Conservation (phyloP, 2,113 vertebrate species). For the Vireo altiloquus region DNA sequence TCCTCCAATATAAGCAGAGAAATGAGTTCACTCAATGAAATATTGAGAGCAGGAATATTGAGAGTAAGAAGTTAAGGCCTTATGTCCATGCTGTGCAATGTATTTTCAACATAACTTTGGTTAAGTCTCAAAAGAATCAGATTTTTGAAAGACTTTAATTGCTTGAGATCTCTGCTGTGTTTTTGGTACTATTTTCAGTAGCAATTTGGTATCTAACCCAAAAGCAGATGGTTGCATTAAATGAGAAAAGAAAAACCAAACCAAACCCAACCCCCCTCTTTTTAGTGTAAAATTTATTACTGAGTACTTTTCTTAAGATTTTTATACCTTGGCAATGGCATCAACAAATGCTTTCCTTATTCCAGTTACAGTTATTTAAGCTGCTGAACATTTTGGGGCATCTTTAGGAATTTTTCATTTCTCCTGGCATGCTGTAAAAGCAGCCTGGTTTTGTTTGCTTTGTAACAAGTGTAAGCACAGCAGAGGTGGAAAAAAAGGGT, state of each 20-base stretch:
- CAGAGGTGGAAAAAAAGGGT: neutral
- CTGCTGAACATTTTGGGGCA: neutral
- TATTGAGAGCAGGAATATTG: neutral
- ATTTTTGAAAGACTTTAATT: neutral
- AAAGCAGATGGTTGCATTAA: neutral
- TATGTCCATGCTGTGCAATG: neutral
- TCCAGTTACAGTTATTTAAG: neutral
- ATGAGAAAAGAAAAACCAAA: neutral
- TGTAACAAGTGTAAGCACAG: neutral
- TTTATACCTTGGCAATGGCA: neutral
- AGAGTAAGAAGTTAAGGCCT: neutral
- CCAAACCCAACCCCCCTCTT: accelerated
- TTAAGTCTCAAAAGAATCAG: neutral
- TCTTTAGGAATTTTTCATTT: neutral
- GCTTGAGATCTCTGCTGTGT: neutral
- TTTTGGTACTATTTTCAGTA: neutral
- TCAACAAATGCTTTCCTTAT: neutral
- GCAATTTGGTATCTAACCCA: neutral
- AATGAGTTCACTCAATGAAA: neutral
- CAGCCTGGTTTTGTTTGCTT: neutral
- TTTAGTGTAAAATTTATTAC: neutral
- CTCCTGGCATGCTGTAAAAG: neutral
- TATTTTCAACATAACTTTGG: neutral
- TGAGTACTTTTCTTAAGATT: neutral
- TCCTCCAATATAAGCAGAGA: neutral